Evolutionary conservation across 64 coral and sea anemone genomes (phyloP).

Genomic region (Montipora foliosa): DNA sequence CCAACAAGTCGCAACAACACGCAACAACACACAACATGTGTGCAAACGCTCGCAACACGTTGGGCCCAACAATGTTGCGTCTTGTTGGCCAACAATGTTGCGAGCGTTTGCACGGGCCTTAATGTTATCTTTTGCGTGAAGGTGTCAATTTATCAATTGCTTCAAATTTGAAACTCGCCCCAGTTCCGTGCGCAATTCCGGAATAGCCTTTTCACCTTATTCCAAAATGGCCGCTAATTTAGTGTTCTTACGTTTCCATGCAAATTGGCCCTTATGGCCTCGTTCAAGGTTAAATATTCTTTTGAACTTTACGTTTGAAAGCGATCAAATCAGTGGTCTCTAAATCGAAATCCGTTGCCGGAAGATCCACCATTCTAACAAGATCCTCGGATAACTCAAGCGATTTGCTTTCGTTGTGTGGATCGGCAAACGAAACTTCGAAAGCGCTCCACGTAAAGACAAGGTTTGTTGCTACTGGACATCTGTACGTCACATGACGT

Average conservation of each 20-base stretch:
- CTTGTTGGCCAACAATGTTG: too few species aligned
- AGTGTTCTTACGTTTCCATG: conserved; percentile 33
- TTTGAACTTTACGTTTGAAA: conserved; percentile 61
- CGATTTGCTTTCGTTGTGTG: conserved; percentile 59
- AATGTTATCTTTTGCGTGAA: too few species aligned
- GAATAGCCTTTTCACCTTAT: too few species aligned
- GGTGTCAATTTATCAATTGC: too few species aligned
- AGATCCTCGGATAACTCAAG: conserved; percentile 38
- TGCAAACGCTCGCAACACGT: too few species aligned
- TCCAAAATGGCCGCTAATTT: too few species aligned
- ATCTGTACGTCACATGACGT: conserved; percentile 58
- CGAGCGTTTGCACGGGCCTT: too few species aligned
- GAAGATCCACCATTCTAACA: conserved; percentile 6
- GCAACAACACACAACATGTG: too few species aligned
- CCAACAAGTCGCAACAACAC: too few species aligned
- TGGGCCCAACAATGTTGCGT: too few species aligned
- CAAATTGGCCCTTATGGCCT: neutral
- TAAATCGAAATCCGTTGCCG: conserved; percentile 15
- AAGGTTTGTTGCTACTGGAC: conserved; percentile 73
- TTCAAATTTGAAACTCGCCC: too few species aligned
- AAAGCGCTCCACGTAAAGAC: conserved; percentile 78
- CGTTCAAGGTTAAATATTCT: conserved; percentile 52
- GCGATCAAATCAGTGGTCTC: conserved; percentile 46
- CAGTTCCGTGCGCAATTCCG: too few species aligned
- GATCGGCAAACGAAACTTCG: conserved; percentile 26